phyloP scores from a whole-genome alignment of 1,140 invertebrate species.

The Thereuonema tuberculata region DNA sequence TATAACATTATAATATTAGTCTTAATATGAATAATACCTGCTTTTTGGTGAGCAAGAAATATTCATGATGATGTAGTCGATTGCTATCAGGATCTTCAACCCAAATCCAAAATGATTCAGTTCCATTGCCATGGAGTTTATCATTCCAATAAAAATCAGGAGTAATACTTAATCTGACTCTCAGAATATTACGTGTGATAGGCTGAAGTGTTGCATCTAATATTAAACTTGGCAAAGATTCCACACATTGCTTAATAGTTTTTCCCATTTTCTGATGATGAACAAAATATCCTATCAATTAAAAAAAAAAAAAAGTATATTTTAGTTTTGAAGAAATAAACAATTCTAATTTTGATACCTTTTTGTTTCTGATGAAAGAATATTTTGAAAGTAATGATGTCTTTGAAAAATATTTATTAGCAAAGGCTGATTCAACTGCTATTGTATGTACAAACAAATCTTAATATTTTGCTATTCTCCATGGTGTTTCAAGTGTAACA shows the following conservation, averaged over 20 bases:
- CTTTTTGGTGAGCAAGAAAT: slow-evolving; percentile 75
- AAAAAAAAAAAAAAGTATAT: too few relatives aligned
- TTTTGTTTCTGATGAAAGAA: too few relatives aligned
- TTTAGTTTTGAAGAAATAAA: neutral
- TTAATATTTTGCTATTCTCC: too few relatives aligned
- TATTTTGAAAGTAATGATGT: too few relatives aligned
- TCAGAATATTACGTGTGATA: slow-evolving; percentile 81
- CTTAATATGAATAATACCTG: slow-evolving; percentile 41
- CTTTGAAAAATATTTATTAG: too few relatives aligned
- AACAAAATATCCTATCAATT: slow-evolving; percentile 48
- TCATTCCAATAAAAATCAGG: slow-evolving; percentile 87
- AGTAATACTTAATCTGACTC: slow-evolving; percentile 65
- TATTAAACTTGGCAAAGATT: slow-evolving; percentile 68
- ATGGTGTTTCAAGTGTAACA: too few relatives aligned
- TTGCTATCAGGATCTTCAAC: slow-evolving; percentile 89
- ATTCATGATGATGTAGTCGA: slow-evolving; percentile 91
- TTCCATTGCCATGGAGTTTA: slow-evolving; percentile 66
- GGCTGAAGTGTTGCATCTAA: slow-evolving; percentile 79
- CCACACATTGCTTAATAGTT: slow-evolving; percentile 66
- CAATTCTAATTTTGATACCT: too few relatives aligned
- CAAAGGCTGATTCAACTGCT: too few relatives aligned
- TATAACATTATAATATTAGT: slow-evolving; percentile 13
- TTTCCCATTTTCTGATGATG: slow-evolving; percentile 58
- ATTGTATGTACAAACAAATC: too few relatives aligned
- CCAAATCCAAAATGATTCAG: slow-evolving; percentile 95